Evolutionary conservation across 2,113 vertebrate species (phyloP).

Genomic region (Sprattus sprattus): DNA sequence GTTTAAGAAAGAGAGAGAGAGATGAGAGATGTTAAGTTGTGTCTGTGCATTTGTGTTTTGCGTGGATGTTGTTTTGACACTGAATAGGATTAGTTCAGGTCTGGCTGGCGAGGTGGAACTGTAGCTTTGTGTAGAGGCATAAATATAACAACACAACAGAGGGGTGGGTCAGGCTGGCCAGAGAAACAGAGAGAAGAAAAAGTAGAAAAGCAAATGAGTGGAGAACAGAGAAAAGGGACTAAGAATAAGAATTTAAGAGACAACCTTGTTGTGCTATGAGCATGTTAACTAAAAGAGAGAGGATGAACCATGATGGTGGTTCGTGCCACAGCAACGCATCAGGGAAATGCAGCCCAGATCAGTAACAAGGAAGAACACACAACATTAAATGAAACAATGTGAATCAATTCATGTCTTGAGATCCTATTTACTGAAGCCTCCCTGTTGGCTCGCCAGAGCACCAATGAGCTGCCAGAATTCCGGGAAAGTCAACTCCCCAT

Average conservation of each 20-base stretch:
- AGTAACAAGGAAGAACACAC: background rate
- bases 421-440: conserved; percentile 61
- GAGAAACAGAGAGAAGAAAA: background rate
- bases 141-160: background rate
- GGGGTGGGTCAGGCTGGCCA: background rate
- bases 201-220: background rate
- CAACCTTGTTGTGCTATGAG: background rate
- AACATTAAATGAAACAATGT: background rate
- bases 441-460: conserved; percentile 66
- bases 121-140: conserved; percentile 20
- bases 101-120: conserved; percentile 30
- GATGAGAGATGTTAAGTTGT: background rate
- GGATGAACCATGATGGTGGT: background rate
- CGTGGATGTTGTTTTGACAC: background rate
- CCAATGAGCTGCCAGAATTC: conserved; percentile 79
- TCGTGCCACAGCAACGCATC: background rate
- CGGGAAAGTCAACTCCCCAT: conserved; percentile 73
- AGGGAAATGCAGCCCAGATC: background rate
- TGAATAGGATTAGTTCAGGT: conserved; percentile 20
- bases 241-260: background rate
- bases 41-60: background rate
- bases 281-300: background rate
- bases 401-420: background rate
- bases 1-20: background rate
- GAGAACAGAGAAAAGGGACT: background rate